These are phyloP conservation scores for Shargacucullia verbasci DNA, from an alignment of 2,888 invertebrate species.

Conservation along the genomic window DNA sequence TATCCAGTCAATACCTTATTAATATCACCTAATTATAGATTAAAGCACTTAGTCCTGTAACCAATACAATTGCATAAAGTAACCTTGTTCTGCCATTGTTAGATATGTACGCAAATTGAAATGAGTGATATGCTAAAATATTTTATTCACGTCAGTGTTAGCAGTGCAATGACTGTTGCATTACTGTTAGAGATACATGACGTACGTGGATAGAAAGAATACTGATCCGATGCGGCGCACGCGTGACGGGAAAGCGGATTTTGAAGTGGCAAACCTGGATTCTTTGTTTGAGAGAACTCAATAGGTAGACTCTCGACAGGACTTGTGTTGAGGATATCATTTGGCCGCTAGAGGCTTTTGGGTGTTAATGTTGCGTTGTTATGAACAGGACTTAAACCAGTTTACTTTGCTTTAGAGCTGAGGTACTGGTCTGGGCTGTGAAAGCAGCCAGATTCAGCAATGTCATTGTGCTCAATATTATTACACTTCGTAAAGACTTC, in stretches of 20 bases:
- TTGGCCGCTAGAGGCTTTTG: not conserved
- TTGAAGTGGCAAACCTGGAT: constrained; percentile 31
- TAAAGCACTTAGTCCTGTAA: constrained; percentile 51
- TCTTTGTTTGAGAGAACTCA: constrained; percentile 27
- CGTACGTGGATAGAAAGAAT: constrained; percentile 52
- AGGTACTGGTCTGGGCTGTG: not conserved
- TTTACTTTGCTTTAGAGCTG: no score
- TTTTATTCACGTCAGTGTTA: constrained; percentile 59
- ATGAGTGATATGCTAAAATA: constrained; percentile 53
- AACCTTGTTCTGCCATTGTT: constrained; percentile 64
- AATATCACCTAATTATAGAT: constrained; percentile 55
- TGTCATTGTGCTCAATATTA: no score
- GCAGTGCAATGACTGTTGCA: constrained; percentile 59
- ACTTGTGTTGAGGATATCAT: no score
- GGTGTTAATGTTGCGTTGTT: not conserved
- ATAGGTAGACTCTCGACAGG: not conserved
- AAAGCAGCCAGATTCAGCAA: no score
- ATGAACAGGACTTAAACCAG: no score
- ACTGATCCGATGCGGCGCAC: constrained; percentile 39
- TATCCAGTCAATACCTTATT: no score
- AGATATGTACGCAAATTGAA: constrained; percentile 38
- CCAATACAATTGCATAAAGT: constrained; percentile 63
- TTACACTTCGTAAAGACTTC: no score
- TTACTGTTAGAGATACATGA: constrained; percentile 51
- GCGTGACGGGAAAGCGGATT: constrained; percentile 55